Base-by-base conservation (phyloP, 2,888 invertebrate species). In the Morpho helenor region DNA sequence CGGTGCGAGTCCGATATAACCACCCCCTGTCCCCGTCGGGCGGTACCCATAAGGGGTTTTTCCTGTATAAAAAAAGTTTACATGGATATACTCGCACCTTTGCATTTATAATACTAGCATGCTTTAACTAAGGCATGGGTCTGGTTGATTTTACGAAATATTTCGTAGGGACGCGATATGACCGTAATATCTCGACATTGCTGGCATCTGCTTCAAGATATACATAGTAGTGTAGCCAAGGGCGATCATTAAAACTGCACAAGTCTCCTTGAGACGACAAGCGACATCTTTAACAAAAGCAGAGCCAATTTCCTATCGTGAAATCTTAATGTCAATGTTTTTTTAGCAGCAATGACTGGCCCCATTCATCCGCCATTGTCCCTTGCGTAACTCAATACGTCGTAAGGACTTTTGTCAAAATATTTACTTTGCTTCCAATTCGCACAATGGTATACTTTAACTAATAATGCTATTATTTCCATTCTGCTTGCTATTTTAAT, bases 401-500 rank as follows among this genome's bases (percentile, higher is more conserved):
- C 10, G 81, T 82, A 86, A 77, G 80, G 77, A 81, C 78, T 83
- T 80, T 87, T 87, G 88, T 89, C 89, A 89, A 75, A 90, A 90
- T 88, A 90, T 90, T 90, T 90, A 87, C 87, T 84, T 80, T 80
- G 70, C 73, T 66, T 70, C 75, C 65, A 68, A 69, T 70, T 74
- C 66, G 58, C 69, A 87, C 87, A 89, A 88, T 77, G 61, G 79
- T 59, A 66, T 77, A 79, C 77, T 84, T 54, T 79, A 79, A 78
- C 75, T 80, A 84, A 83, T 87, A 87, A 86, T 82, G 81, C 82
- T 69, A 77, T 84, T 81, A 70, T 69, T 66, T 64, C 70, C 77
- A 80, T 81, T 81, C 73, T 77, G 72, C 70, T 68, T 43, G 58
- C 51, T 50, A 48, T 56, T 43, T 57, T 65, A 77, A 85, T 86